Conservation (phyloP, 2,797 vertebrate genomes). For the Amphiprion clarkii region DNA sequence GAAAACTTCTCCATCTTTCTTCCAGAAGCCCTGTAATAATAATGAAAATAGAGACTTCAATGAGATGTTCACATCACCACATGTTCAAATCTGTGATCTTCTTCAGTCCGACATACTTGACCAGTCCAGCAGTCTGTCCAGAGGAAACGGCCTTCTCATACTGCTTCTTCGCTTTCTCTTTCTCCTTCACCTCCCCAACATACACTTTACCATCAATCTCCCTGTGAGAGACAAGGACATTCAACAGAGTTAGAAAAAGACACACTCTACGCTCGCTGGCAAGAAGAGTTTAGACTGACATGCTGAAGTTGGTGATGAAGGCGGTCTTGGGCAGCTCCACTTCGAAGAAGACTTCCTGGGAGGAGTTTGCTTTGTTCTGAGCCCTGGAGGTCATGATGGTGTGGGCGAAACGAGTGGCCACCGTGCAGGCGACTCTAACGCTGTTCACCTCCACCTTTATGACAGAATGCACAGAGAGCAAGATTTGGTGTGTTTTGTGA, state of each 20-base stretch:
- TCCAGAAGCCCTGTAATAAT: constrained; percentile 85
- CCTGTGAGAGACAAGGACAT: constrained; percentile 75
- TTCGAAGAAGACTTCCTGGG: constrained; percentile 90
- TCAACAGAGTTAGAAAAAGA: background rate
- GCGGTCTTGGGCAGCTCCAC: constrained; percentile 94
- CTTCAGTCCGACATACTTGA: constrained; percentile 83
- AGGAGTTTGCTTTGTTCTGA: constrained; percentile 86
- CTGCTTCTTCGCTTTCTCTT: constrained; percentile 88
- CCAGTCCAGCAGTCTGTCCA: constrained; percentile 90
- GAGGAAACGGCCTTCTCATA: constrained; percentile 90
- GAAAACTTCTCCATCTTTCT: constrained; percentile 94
- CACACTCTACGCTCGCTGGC: background rate
- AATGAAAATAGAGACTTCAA: background rate
- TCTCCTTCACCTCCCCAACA: constrained; percentile 90
- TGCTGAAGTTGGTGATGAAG: constrained; percentile 95
- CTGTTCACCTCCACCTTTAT: constrained; percentile 82
- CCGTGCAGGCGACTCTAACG: constrained; percentile 87
- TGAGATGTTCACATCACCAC: background rate
- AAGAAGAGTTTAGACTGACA: constrained; percentile 85
- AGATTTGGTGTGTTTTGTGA: background rate
- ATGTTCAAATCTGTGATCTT: background rate
- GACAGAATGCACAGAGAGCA: constrained; percentile 7
- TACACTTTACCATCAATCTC: constrained; percentile 87
- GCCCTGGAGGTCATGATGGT: constrained; percentile 91
- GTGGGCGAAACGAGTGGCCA: constrained; percentile 91